Base-by-base conservation (phyloP, 2,113 vertebrate species). In the Amazona vittata region DNA sequence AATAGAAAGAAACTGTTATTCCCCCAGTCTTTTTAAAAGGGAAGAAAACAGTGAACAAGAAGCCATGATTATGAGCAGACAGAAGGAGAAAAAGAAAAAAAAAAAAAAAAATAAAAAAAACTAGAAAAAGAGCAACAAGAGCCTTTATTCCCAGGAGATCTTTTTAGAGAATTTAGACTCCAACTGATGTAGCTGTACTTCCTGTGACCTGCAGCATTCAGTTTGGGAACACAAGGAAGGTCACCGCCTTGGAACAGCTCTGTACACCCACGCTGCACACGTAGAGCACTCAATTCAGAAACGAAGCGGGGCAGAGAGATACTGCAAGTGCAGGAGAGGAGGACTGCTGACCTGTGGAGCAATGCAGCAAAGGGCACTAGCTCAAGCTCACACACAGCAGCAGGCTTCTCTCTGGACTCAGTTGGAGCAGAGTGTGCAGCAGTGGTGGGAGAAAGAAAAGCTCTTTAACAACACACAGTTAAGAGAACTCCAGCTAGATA, bases 331-430 rank as follows among this genome's bases (percentile, higher is more conserved):
- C 64, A 41, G 29, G 52, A 39, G 20, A 3, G 6, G n/a, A 67
- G 25, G 9, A 26, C 3, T 10, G 7, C 2, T 0, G 18, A 26
- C 44, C 49, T 39, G 2, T 0, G 0, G 35, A 46, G 60, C 28
- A 19, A 21, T 8, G 73, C 63, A 65, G 79, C 35, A 26, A 16
- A 86, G 17, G 39, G 16, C 13, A 67, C 12, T 18, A 0, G 0
- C 46, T 41, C 44, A 12, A 11, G 6, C 17, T 8, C 17, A 1
- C 37, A 28, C 1, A 1, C 0, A 2, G 37, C 0, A 74, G 37
- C 35, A 47, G 20, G 39, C 52, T 60, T 46, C 69, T 20, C 47
- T 69, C n/a, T 6, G 50, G 50, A 53, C 13, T 39, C 19, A 44
- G 57, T 6, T 2, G 3, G 17, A 74, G 22, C 73, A 49, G 14